These are phyloP conservation scores for Conus betulinus DNA, from an alignment of 1,140 invertebrate genomes.

Conservation along the genomic window DNA sequence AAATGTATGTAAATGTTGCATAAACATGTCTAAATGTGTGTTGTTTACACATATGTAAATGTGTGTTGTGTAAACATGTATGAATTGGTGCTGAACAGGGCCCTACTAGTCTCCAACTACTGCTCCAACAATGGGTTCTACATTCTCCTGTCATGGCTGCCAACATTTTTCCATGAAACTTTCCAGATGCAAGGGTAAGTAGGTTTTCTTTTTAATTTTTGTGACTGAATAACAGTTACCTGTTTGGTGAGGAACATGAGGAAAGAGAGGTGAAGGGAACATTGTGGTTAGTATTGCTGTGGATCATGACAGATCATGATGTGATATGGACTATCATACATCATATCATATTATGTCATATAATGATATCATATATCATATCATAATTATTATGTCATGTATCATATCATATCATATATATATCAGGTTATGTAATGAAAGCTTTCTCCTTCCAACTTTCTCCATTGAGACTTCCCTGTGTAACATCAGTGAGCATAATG, in stretches of 20 bases:
- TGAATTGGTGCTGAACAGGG: slow-evolving; percentile 80
- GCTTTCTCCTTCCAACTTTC: too few relatives aligned
- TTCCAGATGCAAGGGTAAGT: slow-evolving; percentile 69
- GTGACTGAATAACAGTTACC: background rate
- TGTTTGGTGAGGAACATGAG: background rate
- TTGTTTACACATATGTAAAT: too few relatives aligned
- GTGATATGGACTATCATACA: background rate
- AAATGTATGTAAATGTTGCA: too few relatives aligned
- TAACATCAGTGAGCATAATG: too few relatives aligned
- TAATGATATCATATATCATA: background rate
- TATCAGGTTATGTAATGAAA: too few relatives aligned
- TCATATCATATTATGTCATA: background rate
- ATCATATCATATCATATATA: too few relatives aligned
- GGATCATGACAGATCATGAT: background rate
- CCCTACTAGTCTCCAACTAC: slow-evolving; percentile 82
- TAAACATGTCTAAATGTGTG: too few relatives aligned
- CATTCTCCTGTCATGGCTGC: slow-evolving; percentile 84
- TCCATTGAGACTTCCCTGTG: too few relatives aligned
- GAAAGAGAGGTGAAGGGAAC: background rate
- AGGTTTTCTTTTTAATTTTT: background rate
- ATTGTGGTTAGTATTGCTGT: background rate
- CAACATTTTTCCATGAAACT: slow-evolving; percentile 86
- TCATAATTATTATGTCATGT: too few relatives aligned
- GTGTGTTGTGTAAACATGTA: too few relatives aligned
- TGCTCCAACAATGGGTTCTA: slow-evolving; percentile 87